Evolutionary conservation across 1,140 invertebrate genomes (phyloP), one percentile per base, ranked within the genome.

Genomic region (Grapholita molesta): DNA sequence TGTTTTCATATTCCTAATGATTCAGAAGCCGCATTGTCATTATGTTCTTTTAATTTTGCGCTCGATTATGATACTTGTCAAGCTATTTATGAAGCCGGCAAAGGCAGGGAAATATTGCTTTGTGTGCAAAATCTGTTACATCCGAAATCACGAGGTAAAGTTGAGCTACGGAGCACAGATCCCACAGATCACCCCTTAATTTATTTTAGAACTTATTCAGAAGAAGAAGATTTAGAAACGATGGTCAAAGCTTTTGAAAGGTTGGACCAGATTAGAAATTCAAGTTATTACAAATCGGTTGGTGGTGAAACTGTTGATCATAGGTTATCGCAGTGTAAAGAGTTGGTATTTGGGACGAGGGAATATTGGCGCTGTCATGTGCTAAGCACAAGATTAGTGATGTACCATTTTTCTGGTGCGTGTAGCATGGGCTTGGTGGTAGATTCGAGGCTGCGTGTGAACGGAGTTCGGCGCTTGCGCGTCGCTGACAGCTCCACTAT

Each of bases 401-500:
- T 70, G 7, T 75, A 72, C 21, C 70, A 80, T 15, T 75, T 72
- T 35, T 12, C 67, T 4, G 75, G 76, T 0, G 78, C 79, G 0
- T 76, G 76, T 25, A 38, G 71, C 1, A 66, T 80, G 71, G 78
- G 76, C 0, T 18, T 64, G 11, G 78, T 80, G 12, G 72, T 78
- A 6, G 76, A 78, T 23, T 11, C 89, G 0, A 53, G 85, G 48
- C 78, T 89, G 21, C 70, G 70, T 64, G 91, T 93, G n/a, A 69
- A 87, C 53, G 92, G 92, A 2, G 69, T 92, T n/a, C 57, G 72
- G 1, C 70, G 68, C 55, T 33, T 83, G 24, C 55, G 83, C 15
- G 83, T 92, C 0, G 82, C 86, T 30, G 90, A 92, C 71, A 83
- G 87, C 42, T 87, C 85, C 71, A 79, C 91, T n/a, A 78, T 85